Evolutionary conservation across 2,797 vertebrate genomes (phyloP).

Genomic region (Benthosema pterotum): DNA sequence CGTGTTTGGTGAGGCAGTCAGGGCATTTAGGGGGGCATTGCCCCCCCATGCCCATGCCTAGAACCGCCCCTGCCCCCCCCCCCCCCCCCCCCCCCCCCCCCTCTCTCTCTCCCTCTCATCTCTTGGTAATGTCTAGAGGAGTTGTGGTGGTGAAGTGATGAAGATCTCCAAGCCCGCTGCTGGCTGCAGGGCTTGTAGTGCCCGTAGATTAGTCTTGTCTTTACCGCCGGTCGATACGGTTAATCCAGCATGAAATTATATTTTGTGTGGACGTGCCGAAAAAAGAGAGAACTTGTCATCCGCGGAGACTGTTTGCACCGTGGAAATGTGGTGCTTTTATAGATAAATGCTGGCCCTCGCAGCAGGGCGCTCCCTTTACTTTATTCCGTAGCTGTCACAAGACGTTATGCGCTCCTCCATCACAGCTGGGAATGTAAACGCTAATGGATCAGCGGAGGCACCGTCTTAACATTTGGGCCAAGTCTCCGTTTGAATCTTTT

Average conservation of each 20-base stretch:
- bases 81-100: constrained; percentile 1
- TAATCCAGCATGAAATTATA: constrained; percentile 84
- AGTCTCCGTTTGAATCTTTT: constrained; percentile 17
- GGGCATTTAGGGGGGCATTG: too few relatives aligned
- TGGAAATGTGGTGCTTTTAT: constrained; percentile 70
- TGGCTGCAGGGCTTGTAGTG: constrained; percentile 51
- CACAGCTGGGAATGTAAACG: constrained; percentile 56
- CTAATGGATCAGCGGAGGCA: constrained; percentile 46
- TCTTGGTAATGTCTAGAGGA: constrained; percentile 44
- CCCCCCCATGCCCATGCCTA: too few relatives aligned
- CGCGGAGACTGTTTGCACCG: constrained; percentile 72
- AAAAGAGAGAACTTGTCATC: constrained; percentile 70
- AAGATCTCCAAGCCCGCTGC: constrained; percentile 67
- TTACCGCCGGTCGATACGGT: constrained; percentile 77
- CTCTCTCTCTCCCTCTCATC: background rate
- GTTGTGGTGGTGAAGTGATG: constrained; percentile 53
- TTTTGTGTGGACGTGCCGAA: constrained; percentile 73
- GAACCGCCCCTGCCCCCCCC: constrained; percentile 34
- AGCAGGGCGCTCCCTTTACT: constrained; percentile 64
- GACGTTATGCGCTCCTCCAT: constrained; percentile 64
- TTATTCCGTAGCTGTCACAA: constrained; percentile 79
- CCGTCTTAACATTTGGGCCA: constrained; percentile 43
- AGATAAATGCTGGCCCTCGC: constrained; percentile 79
- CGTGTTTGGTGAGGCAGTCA: too few relatives aligned
- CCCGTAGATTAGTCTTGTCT: constrained; percentile 61